A percentile compares a stretch with the other conserved stretches of the same genome.
These are phyloP conservation scores for Catagonus wagneri DNA, from an alignment of 2,113 vertebrate species.

Conservation along the genomic window DNA sequence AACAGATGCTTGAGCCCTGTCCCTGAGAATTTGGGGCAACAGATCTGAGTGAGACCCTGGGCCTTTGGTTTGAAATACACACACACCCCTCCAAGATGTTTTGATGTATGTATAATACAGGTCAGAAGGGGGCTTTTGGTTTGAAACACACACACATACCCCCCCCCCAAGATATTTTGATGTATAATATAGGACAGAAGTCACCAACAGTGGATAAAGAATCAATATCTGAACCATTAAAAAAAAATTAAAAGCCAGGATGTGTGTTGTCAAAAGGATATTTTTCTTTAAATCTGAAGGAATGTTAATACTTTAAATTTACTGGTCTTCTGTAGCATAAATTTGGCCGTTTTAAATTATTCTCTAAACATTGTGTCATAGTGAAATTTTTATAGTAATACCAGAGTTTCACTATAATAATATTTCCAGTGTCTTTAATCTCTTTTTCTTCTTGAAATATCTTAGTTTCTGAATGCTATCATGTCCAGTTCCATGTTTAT, in stretches of 20 bases:
- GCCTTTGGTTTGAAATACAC: neutral
- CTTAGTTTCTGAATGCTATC: neutral
- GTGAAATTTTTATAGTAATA: neutral
- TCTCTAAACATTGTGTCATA: neutral
- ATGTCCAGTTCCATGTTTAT: neutral
- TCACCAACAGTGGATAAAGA: neutral
- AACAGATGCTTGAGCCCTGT: neutral
- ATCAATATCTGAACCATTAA: neutral
- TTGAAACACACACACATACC: neutral
- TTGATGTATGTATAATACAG: neutral
- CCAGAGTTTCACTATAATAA: neutral
- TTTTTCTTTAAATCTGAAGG: constrained; percentile 20
- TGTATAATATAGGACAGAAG: fast-evolving
- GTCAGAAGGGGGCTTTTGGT: fast-evolving
- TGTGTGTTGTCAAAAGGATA: neutral
- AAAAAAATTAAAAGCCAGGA: fast-evolving
- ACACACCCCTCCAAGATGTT: neutral
- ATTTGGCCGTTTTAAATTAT: neutral
- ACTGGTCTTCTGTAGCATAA: neutral
- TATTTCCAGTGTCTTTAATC: neutral
- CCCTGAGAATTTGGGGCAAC: neutral
- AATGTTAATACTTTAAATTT: neutral
- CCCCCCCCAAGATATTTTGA: neutral
- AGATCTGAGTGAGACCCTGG: neutral
- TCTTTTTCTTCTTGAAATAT: neutral